Base-by-base conservation (phyloP, 2,113 vertebrate genomes). In the Mirza zaza region DNA sequence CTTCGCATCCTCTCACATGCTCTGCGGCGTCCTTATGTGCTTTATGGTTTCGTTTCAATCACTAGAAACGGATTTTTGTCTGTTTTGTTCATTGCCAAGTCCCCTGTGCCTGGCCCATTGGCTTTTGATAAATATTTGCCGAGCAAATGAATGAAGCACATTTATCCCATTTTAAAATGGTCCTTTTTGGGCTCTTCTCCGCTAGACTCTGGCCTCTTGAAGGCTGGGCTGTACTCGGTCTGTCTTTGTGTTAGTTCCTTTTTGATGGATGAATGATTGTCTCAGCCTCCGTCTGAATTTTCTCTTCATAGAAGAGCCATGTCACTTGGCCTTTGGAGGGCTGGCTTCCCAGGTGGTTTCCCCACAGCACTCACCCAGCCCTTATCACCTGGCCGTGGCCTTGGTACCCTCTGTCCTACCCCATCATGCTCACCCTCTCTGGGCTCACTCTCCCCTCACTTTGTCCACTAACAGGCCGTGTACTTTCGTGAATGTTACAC, bases 11-110 rank as follows among this genome's bases (percentile, higher is more conserved):
- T 57, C 63, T 57, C 18, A 10, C 6, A 42, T 0, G 1, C 23
- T 1, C 0, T 27, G 0, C 0, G 0, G 8, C 32, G 13, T 29
- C 48, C 20, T 63, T 8, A 1, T 18, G 15, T 50, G 75, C 34
- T 68, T 17, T 13, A 2, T 75, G 13, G 25, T 59, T 55, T 80
- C 42, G 73, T 59, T 63, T 57, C 68, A 14, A 1, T 82, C 34
- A 20, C 14, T 14, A 63, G 55, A 5, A 3, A 25, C 67, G 67
- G 57, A 59, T 21, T 68, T 61, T 36, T 32, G 50, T 68, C 61
- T 85, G 50, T 84, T 34, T 55, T 29, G 50, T 48, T 73, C 34
- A 6, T 17, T 1, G 36, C 71, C 4, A 10, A 34, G 2, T 73
- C 73, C 65, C 17, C 85, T 67, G 34, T 39, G 81, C 57, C 48